Conservation (phyloP, 2,888 invertebrate genomes). For the Ditylenchus weischeri region DNA sequence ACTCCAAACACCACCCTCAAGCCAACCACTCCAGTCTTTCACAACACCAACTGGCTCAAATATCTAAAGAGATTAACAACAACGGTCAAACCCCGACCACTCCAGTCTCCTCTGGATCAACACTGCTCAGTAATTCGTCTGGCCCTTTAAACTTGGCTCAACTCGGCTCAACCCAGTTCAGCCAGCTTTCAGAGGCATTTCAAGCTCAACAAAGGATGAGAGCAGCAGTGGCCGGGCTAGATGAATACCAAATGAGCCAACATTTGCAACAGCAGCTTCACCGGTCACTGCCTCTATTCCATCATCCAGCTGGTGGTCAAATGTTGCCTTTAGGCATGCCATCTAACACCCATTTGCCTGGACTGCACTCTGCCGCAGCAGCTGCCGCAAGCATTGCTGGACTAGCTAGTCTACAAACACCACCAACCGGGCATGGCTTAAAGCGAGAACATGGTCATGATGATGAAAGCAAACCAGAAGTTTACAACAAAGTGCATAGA, state of each 20-base stretch:
- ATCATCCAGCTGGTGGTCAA: slow-evolving; percentile 6
- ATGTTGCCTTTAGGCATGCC: slow-evolving; percentile 21
- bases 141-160: background rate
- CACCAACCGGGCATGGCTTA: slow-evolving; percentile 20
- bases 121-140: background rate
- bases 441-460: slow-evolving; percentile 42
- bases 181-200: slow-evolving; percentile 25
- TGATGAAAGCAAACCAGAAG: slow-evolving; percentile 41
- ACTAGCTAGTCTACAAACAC: background rate
- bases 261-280: slow-evolving; percentile 28
- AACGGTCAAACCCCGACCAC: background rate
- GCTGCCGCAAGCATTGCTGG: slow-evolving; percentile 9
- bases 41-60: background rate
- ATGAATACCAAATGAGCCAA: slow-evolving; percentile 20
- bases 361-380: slow-evolving; percentile 2
- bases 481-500: slow-evolving; percentile 50
- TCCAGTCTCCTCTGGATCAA: background rate
- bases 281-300: slow-evolving; percentile 26
- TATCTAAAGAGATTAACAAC: slow-evolving; percentile 8
- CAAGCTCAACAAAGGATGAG: slow-evolving; percentile 6
- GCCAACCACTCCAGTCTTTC: background rate
- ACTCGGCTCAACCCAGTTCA: slow-evolving; percentile 20
- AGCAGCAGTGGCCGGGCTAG: slow-evolving; percentile 14
- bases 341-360: background rate
- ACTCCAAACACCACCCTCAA: slow-evolving; percentile 2